phyloP scores from a whole-genome alignment of 2,888 invertebrate species.

The Troglohyphantes excavatus region DNA sequence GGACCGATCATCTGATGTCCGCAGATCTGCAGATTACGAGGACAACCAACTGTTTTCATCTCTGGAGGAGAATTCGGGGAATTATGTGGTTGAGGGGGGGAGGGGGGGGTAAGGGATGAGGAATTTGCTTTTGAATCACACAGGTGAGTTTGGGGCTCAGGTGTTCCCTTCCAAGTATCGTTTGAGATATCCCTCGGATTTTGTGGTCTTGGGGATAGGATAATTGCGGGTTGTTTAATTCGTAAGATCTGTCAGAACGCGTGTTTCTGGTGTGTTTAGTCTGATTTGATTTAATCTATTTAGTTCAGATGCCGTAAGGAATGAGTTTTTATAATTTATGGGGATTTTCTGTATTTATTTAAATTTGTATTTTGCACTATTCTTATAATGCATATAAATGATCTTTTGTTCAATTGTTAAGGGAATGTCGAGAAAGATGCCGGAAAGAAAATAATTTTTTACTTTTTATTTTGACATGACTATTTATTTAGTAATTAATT shows the following conservation, averaged over 20 bases:
- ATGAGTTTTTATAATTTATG: too few species aligned
- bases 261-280: too few species aligned
- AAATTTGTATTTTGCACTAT: too few species aligned
- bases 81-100: conserved; percentile 47
- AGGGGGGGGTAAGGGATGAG: conserved; percentile 16
- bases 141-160: conserved; percentile 48
- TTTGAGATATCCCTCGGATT: not conserved
- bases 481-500: too few species aligned
- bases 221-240: not conserved
- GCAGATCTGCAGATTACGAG: conserved; percentile 74
- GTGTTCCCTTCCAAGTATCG: conserved; percentile 3
- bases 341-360: too few species aligned
- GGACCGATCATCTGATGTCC: conserved; percentile 66
- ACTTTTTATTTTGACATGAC: too few species aligned
- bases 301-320: too few species aligned
- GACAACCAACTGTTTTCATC: conserved; percentile 68
- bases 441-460: too few species aligned
- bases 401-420: too few species aligned
- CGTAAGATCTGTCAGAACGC: not conserved
- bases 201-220: not conserved
- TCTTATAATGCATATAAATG: too few species aligned
- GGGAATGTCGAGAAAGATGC: too few species aligned
- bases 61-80: conserved; percentile 42
- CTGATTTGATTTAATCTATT: too few species aligned
- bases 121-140: conserved; percentile 31